Evolutionary conservation across 2,113 vertebrate species (phyloP).

Genomic region (Actenoides lindsayi): DNA sequence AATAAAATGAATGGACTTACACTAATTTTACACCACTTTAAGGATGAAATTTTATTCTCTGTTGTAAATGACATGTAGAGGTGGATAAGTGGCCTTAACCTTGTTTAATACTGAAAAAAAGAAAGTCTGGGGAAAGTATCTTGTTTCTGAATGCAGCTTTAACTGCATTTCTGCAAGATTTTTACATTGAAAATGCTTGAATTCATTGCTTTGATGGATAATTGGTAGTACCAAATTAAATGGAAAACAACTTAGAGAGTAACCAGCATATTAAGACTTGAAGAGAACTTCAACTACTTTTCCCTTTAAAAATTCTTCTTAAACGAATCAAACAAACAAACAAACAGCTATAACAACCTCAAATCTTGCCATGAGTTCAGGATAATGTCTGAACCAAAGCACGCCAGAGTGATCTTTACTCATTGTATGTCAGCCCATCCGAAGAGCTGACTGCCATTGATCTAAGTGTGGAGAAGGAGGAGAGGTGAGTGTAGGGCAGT

Average conservation of each 20-base stretch:
- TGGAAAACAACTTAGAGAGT: background rate
- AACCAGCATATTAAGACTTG: background rate
- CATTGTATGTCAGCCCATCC: background rate
- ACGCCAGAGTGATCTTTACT: background rate
- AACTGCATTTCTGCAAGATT: background rate
- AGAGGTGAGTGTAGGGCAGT: background rate
- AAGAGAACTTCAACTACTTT: background rate
- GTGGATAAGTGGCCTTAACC: background rate
- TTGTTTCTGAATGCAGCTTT: background rate
- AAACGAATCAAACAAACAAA: background rate
- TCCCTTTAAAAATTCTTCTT: background rate
- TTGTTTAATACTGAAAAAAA: background rate
- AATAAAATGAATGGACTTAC: background rate
- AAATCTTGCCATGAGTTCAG: background rate
- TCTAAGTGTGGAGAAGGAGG: background rate
- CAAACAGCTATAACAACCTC: background rate
- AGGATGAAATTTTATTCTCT: background rate
- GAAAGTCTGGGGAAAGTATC: background rate
- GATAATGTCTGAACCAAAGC: background rate
- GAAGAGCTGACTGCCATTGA: background rate
- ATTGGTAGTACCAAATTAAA: background rate
- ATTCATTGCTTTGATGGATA: background rate
- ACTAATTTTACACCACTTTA: background rate
- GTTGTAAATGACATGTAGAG: background rate
- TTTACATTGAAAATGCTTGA: background rate